Percentiles rank a stretch among this genome's conserved stretches.
phyloP scores from a whole-genome alignment of 1,140 invertebrate genomes.

The Saccostrea cuccullata region DNA sequence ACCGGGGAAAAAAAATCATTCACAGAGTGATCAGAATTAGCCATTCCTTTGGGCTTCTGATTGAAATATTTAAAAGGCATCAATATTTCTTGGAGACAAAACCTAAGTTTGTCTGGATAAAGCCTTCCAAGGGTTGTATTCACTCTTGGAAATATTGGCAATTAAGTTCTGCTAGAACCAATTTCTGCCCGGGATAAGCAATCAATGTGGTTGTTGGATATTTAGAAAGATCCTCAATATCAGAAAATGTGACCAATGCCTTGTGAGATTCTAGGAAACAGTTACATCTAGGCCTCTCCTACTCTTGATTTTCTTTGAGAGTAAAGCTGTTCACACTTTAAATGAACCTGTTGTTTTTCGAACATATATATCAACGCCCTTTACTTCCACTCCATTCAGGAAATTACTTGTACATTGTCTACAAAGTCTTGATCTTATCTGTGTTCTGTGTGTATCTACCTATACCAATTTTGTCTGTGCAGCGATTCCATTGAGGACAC shows the following conservation, averaged over 20 bases:
- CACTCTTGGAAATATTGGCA: slow-evolving; percentile 5
- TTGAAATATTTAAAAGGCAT: background rate
- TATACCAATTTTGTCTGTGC: slow-evolving; percentile 11
- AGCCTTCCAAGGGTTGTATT: background rate
- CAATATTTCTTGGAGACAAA: background rate
- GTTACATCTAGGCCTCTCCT: background rate
- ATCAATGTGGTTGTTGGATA: slow-evolving; percentile 1
- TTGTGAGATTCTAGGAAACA: background rate
- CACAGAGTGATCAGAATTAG: no score
- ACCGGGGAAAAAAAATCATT: no score
- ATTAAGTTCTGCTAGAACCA: background rate
- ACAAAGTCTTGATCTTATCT: background rate
- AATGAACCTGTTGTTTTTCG: background rate
- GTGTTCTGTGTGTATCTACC: background rate
- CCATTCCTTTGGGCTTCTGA: no score
- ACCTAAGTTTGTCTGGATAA: background rate
- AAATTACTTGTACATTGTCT: background rate
- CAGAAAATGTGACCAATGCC: background rate
- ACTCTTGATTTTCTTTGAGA: background rate
- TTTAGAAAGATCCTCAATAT: background rate
- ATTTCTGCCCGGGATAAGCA: background rate
- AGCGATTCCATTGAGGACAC: slow-evolving; percentile 6
- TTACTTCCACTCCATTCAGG: slow-evolving; percentile 2
- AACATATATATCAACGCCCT: background rate
- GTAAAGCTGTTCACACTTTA: slow-evolving; percentile 10